A percentile compares a stretch with the other conserved stretches of the same genome.
Evolutionary conservation across 1,140 invertebrate genomes (phyloP).

Genomic region (Drosophila miranda): DNA sequence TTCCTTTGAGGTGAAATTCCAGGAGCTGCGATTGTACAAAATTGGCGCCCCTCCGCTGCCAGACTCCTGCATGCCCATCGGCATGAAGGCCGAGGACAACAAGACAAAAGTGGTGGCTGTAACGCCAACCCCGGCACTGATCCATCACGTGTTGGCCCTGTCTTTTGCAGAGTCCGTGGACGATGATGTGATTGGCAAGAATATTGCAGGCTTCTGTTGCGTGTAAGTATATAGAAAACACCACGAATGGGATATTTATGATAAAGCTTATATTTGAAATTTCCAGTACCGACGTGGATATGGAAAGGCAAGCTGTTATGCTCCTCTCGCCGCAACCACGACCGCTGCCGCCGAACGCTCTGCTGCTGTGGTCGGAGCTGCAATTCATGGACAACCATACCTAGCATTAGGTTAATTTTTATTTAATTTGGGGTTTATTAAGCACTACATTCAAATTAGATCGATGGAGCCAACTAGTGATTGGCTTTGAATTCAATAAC

Average conservation of each 20-base stretch:
- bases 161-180: slow-evolving; percentile 90
- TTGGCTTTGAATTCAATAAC: too few species aligned
- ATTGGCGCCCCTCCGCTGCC: slow-evolving; percentile 96
- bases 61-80: slow-evolving; percentile 96
- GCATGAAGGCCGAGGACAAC: slow-evolving; percentile 96
- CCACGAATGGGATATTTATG: slow-evolving; percentile 13
- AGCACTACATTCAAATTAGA: neutral
- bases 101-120: slow-evolving; percentile 94
- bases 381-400: slow-evolving; percentile 94
- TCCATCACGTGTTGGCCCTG: slow-evolving; percentile 94
- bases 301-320: slow-evolving; percentile 92
- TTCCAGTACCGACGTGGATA: slow-evolving; percentile 93
- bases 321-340: slow-evolving; percentile 96
- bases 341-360: slow-evolving; percentile 93
- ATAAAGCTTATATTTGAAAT: neutral
- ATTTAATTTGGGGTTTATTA: neutral
- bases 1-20: slow-evolving; percentile 94
- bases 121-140: slow-evolving; percentile 88
- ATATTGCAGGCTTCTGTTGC: slow-evolving; percentile 96
- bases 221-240: slow-evolving; percentile 88
- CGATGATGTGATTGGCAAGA: slow-evolving; percentile 92
- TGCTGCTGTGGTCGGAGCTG: slow-evolving; percentile 91
- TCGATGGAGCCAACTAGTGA: too few species aligned
- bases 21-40: slow-evolving; percentile 95
- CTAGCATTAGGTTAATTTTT: slow-evolving; percentile 21